These are phyloP conservation scores for Montipora sp. DNA, from an alignment of 64 coral and sea anemone species.

Conservation along the genomic window DNA sequence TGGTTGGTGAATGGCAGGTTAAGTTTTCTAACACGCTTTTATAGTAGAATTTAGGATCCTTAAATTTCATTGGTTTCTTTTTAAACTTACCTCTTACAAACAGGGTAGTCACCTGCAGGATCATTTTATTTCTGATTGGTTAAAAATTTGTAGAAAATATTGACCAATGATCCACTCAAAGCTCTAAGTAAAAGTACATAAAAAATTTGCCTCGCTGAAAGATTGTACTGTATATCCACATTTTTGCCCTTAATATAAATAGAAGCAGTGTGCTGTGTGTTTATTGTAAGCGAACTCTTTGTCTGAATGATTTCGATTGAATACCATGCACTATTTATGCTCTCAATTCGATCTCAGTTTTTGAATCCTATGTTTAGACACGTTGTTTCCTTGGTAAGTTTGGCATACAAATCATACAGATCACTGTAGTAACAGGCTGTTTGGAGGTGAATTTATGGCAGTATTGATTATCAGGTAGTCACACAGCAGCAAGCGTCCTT, in stretches of 20 bases:
- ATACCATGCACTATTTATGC: too few species aligned
- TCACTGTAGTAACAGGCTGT: too few species aligned
- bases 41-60: constrained; percentile 50
- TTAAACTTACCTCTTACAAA: constrained; percentile 44
- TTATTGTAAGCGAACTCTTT: constrained; percentile 43
- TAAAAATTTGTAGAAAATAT: constrained; percentile 9
- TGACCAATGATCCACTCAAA: too few species aligned
- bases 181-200: too few species aligned
- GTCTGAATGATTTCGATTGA: constrained; percentile 21
- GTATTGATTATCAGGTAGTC: too few species aligned
- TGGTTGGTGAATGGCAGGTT: constrained; percentile 51
- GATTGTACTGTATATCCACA: constrained; percentile 56
- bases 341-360: too few species aligned
- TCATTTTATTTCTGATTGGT: constrained; percentile 56
- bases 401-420: constrained; percentile 16
- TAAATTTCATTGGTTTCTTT: constrained; percentile 8
- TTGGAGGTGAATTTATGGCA: too few species aligned
- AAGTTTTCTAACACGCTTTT: constrained; percentile 61
- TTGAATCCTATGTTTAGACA: too few species aligned
- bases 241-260: constrained; percentile 63
- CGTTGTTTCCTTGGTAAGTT: constrained; percentile 10
- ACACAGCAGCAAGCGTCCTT: too few species aligned
- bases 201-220: background rate
- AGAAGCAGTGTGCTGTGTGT: constrained; percentile 63
- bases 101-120: too few species aligned